phyloP scores from a whole-genome alignment of 2,888 invertebrate genomes.

The Euzophera pinguis region DNA sequence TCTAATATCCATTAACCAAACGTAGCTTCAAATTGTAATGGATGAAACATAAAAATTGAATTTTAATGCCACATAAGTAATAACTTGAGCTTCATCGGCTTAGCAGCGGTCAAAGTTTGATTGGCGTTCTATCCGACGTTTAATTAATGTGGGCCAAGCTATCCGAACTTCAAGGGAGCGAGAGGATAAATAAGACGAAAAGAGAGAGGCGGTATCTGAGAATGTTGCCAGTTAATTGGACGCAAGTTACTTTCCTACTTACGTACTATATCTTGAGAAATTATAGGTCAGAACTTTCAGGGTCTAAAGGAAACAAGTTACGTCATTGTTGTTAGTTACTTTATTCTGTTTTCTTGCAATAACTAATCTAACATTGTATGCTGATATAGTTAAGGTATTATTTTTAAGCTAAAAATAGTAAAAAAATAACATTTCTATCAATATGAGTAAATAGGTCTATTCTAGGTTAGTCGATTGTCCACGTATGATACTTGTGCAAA shows the following conservation, averaged over 20 bases:
- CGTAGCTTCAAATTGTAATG: conserved; percentile 60
- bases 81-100: conserved; percentile 73
- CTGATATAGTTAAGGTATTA: no score
- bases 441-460: no score
- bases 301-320: conserved; percentile 21
- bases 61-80: conserved; percentile 77
- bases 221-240: conserved; percentile 69
- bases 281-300: conserved; percentile 48
- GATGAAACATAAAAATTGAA: conserved; percentile 63
- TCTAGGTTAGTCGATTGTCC: no score
- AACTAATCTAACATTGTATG: not conserved
- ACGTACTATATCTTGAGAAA: conserved; percentile 50
- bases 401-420: no score
- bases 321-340: not conserved
- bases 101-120: conserved; percentile 76
- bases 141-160: conserved; percentile 71
- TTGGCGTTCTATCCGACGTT: conserved; percentile 72
- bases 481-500: no score
- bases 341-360: conserved; percentile 26
- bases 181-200: conserved; percentile 37
- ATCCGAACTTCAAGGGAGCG: conserved; percentile 51
- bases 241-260: conserved; percentile 56
- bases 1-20: conserved; percentile 37
- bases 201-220: conserved; percentile 45
- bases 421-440: no score